Evolutionary conservation across 92 coral and sea anemone species (phyloP).

Genomic region (Epizoanthus scotinus): DNA sequence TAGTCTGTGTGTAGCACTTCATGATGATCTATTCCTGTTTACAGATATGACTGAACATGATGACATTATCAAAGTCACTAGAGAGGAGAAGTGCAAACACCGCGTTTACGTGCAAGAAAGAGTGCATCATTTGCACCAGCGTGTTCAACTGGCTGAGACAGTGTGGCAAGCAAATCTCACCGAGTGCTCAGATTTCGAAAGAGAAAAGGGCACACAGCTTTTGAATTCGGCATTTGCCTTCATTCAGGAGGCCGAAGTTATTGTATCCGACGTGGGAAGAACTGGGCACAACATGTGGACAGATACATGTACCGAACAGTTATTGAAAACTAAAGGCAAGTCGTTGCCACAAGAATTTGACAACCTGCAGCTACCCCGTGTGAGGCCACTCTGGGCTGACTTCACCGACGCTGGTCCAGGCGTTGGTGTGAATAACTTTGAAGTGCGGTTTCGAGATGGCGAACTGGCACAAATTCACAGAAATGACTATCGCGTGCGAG

Average conservation of each 20-base stretch:
- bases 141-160: not conserved
- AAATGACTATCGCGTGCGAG: constrained; percentile 51
- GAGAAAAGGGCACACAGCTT: constrained; percentile 37
- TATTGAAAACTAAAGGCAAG: constrained; percentile 20
- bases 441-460: constrained; percentile 53
- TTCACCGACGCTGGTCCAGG: constrained; percentile 70
- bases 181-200: constrained; percentile 37
- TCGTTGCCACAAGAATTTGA: not conserved
- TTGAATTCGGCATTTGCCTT: constrained; percentile 24
- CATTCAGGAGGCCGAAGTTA: constrained; percentile 2
- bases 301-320: constrained; percentile 19
- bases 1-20: constrained; percentile 28
- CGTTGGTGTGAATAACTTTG: constrained; percentile 54
- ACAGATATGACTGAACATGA: constrained; percentile 35
- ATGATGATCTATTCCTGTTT: constrained; percentile 32
- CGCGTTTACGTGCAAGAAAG: constrained; percentile 12
- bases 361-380: constrained; percentile 29
- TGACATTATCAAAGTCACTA: constrained; percentile 16
- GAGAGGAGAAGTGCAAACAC: not conserved
- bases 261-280: constrained; percentile 7
- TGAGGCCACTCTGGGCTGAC: constrained; percentile 52
- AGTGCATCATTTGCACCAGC: constrained; percentile 26
- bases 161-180: constrained; percentile 9
- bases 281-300: constrained; percentile 34
- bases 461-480: constrained; percentile 43